These are phyloP conservation scores for Paelopatides confundens DNA, from an alignment of 53 echinoderm and acorn worm species.

Conservation along the genomic window DNA sequence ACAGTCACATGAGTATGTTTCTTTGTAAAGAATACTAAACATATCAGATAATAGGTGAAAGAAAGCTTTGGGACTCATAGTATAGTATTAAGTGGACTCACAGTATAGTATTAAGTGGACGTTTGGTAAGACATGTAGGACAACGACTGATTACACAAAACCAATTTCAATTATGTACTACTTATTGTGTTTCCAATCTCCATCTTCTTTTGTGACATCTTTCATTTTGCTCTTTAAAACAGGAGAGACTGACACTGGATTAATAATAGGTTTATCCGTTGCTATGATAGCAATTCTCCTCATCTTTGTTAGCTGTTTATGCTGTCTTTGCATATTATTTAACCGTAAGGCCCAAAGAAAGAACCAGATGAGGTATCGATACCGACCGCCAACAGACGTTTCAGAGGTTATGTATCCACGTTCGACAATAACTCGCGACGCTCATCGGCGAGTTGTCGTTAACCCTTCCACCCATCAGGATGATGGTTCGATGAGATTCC, in stretches of 20 bases:
- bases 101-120: no score
- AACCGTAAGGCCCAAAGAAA: background rate
- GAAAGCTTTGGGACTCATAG: no score
- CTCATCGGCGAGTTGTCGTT: background rate
- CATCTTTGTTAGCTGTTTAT: conserved; percentile 20
- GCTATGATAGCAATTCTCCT: background rate
- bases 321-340: background rate
- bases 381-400: background rate
- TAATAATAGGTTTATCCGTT: background rate
- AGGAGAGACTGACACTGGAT: background rate
- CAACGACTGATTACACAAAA: no score
- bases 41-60: no score
- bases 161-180: no score
- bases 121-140: no score
- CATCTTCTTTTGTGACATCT: no score
- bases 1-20: no score
- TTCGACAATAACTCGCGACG: background rate
- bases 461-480: background rate
- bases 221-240: background rate
- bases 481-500: background rate
- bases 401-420: background rate
- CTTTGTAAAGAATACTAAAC: no score
- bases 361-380: conserved; percentile 4
- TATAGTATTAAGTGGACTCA: no score
- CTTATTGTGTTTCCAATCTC: no score